phyloP scores from a whole-genome alignment of 2,113 vertebrate species.

The Burhinus oedicnemus region DNA sequence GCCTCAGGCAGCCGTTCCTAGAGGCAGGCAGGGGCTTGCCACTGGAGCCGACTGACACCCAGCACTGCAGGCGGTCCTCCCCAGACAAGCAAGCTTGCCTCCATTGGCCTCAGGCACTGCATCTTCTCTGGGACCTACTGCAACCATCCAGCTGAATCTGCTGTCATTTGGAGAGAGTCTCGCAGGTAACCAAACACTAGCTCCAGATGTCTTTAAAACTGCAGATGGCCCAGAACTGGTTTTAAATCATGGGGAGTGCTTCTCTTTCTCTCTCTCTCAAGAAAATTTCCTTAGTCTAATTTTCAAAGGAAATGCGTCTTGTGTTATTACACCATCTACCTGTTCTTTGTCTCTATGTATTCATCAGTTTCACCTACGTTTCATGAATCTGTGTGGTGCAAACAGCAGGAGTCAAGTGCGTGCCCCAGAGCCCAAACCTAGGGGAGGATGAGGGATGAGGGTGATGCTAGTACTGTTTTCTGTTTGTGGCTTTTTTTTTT shows the following conservation, averaged over 20 bases:
- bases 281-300: neutral
- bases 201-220: neutral
- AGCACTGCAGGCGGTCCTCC: too few relatives aligned
- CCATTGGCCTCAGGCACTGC: neutral
- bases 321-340: neutral
- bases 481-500: neutral
- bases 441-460: neutral
- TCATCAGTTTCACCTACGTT: neutral
- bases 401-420: neutral
- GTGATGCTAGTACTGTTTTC: neutral
- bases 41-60: neutral
- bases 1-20: neutral
- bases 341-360: neutral
- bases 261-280: neutral
- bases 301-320: neutral
- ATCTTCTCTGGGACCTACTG: neutral
- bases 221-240: neutral
- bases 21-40: too few relatives aligned
- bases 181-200: neutral
- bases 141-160: neutral
- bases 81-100: neutral
- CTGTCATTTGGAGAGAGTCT: neutral
- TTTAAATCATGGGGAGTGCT: neutral
- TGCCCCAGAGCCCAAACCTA: neutral
- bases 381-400: neutral